Base-by-base conservation (phyloP, 37 sponge, comb jelly and placozoan species). In the Geodia barretti region DNA sequence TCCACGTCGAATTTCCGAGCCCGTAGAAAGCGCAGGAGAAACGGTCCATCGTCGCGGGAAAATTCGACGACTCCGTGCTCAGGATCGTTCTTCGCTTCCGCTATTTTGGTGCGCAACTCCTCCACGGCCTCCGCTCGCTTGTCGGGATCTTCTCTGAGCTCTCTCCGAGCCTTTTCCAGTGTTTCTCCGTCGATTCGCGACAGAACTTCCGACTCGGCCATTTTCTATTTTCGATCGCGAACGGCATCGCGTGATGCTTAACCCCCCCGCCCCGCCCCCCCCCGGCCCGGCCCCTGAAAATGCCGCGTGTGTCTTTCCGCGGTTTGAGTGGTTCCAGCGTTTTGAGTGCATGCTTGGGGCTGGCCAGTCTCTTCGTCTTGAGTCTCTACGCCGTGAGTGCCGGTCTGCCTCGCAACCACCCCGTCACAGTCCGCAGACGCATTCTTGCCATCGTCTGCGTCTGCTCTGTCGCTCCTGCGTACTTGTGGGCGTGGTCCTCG, bases 1-100 rank as follows among this genome's bases (percentile, higher is more conserved):
- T 77, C 74, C 3, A 81, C 37, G 63, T 91, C 84, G 62, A 86
- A 91, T 79, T 91, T 91, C 34, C 59, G 68, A 28, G 92, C 84
- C 1, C 92, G 29, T 1, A 91, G 41, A 62, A 87, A 91, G 4
- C 87, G 74, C 1, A 91, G 60, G 26, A 91, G 83, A 34, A 91
- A 91, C 41, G 81, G 40, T 32, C 60, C 78, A 58, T 91, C 92
- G 5, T 72, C 59, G 72, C 92, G 31, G 32, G 39, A 4, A 34
- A 82, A 66, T n/a, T 24, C 47, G 26, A 74, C 14, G 3, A 37
- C 58, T 65, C 74, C 42, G 34, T 83, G 64, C 24, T 81, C 41
- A 37, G 73, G 73, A 41, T 43, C 39, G 0, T n/a, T 19, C 66
- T 30, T 8, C 23, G 31, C 31, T 29, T 65, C 31, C 66, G 5